Evolutionary conservation across 2,113 vertebrate genomes (phyloP).

Genomic region (Hepsetus odoe): DNA sequence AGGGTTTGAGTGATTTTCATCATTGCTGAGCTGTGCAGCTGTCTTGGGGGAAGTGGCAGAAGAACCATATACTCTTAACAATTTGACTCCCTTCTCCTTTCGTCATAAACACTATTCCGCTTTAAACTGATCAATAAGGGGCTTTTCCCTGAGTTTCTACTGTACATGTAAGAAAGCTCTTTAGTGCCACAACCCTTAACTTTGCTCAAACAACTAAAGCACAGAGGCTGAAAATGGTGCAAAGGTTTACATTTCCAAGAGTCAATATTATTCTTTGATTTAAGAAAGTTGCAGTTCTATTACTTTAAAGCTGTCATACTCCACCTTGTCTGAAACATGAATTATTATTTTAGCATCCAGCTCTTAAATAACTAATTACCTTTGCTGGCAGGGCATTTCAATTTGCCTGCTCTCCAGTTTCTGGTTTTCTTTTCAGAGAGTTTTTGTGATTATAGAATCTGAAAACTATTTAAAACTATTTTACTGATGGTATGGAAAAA

Average conservation of each 20-base stretch:
- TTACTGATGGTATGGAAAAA: too few species aligned
- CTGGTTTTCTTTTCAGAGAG: background rate
- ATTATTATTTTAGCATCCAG: background rate
- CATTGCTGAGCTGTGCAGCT: constrained; percentile 4
- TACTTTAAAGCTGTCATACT: too few species aligned
- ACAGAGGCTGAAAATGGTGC: background rate
- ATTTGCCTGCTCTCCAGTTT: background rate
- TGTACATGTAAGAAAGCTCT: background rate
- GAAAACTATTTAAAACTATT: too few species aligned
- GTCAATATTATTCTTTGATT: too few species aligned
- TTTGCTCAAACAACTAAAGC: background rate
- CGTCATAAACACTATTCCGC: background rate
- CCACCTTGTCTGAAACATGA: too few species aligned
- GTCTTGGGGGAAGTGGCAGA: background rate
- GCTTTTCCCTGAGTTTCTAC: background rate
- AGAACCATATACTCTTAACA: background rate
- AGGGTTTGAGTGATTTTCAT: constrained; percentile 26
- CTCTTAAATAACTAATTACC: background rate
- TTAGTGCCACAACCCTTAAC: background rate
- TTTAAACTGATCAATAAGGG: background rate
- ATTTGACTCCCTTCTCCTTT: background rate
- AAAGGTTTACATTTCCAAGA: too few species aligned
- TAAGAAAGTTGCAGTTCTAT: too few species aligned
- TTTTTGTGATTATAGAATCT: background rate
- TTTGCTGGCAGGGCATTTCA: background rate